Conservation (phyloP, 1,140 invertebrate species). For the Diorhabda elongata region DNA sequence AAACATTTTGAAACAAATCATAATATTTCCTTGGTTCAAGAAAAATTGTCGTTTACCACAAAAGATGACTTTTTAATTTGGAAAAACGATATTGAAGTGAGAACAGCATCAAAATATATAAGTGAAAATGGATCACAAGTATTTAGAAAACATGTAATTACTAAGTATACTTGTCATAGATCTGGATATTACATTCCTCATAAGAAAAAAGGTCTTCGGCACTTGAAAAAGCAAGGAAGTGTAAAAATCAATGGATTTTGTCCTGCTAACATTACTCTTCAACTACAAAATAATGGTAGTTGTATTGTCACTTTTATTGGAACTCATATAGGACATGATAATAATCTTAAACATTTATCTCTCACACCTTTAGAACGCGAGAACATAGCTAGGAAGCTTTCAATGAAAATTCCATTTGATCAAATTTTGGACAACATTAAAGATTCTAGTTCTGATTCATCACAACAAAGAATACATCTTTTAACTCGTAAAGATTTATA, state of each 20-base stretch:
- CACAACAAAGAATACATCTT: constrained; percentile 22
- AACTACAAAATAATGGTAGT: constrained; percentile 7
- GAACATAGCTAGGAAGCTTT: constrained; percentile 25
- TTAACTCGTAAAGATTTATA: constrained; percentile 26
- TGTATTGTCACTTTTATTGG: constrained; percentile 14
- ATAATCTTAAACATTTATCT: constrained; percentile 24
- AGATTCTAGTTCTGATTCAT: constrained; percentile 5
- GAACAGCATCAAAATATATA: constrained; percentile 5
- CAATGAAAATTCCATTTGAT: constrained; percentile 25
- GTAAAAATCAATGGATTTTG: constrained; percentile 26
- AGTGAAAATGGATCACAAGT: constrained; percentile 1
- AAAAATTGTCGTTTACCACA: not conserved
- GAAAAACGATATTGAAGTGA: constrained; percentile 15
- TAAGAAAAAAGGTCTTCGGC: constrained; percentile 13
- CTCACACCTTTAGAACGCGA: constrained; percentile 18
- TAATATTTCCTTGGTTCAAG: not conserved
- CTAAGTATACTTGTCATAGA: constrained; percentile 20
- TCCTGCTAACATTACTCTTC: constrained; percentile 17
- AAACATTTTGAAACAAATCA: constrained; percentile 15
- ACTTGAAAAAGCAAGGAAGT: constrained; percentile 21
- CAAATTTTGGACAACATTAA: constrained; percentile 25
- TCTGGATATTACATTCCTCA: constrained; percentile 20
- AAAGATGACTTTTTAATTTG: constrained; percentile 1
- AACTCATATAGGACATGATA: constrained; percentile 27
- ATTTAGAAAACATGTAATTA: constrained; percentile 3